Base-by-base conservation (phyloP, 2,113 vertebrate genomes). In the Chunga burmeisteri region DNA sequence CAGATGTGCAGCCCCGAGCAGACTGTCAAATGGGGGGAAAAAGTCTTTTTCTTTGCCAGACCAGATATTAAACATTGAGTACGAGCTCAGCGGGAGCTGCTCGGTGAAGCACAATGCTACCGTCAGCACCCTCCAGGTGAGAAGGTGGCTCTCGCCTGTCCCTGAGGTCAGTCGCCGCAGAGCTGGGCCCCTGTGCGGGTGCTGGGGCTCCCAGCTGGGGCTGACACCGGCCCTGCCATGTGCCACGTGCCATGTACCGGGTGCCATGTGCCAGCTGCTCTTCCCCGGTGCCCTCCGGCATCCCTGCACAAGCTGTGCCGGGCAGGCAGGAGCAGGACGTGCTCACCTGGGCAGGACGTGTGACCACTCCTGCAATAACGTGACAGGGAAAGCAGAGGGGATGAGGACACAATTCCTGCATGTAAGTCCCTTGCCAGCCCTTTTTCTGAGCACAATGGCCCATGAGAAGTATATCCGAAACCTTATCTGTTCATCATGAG, bases 211-310 rank as follows among this genome's bases (percentile, higher is more conserved):
- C 62, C 62, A 20, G 25, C 9, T 13, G 14, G 84, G 46, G 15
- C 55, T 70, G 62, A 42, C 1, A 1, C 42, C 1, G 4, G 47
- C 12, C 11, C 27, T 46, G 65, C 38, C 17, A 10, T 1, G 8
- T 25, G 26, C 26, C 32, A 26, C 2, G 4, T 61, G 42, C 46
- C 0, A 1, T 11, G 11, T 12, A 5, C 26, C 23, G 8, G 13
- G 14, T 22, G 15, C 42, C 38, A 25, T 1, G 11, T 53, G 38
- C 25, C 40, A 6, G 30, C 2, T 8, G 7, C 82, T 38, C n/a
- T 52, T 23, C 16, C 19, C n/a, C 0, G 0, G 13, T 49, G 77
- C 50, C 36, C 50, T 21, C 16, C 5, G 3, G n/a, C 49, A 16
- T 18, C 75, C 26, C 66, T 12, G 13, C 36, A 21, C 1, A 2